These are phyloP conservation scores for Amblyraja radiata DNA, from an alignment of 2,797 vertebrate genomes.

Conservation along the genomic window DNA sequence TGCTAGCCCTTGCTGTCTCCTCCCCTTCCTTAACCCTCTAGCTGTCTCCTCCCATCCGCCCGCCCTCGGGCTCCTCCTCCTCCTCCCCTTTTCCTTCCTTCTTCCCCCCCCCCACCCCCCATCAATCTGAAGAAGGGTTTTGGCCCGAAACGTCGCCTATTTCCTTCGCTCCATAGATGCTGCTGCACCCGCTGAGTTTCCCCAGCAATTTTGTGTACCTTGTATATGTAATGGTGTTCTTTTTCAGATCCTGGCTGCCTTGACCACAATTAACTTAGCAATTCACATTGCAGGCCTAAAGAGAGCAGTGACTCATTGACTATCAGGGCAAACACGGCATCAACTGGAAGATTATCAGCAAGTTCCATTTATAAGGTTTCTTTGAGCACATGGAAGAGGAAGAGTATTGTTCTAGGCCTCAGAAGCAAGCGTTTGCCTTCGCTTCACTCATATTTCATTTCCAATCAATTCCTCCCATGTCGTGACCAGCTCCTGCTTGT, in stretches of 20 bases:
- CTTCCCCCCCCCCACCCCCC: too few species aligned
- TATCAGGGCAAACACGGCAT: background rate
- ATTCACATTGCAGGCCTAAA: background rate
- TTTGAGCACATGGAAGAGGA: background rate
- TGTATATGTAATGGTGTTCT: background rate
- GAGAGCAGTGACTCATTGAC: background rate
- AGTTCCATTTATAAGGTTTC: background rate
- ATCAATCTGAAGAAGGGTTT: too few species aligned
- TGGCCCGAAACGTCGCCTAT: too few species aligned
- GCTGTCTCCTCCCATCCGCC: too few species aligned
- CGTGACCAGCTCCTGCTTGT: background rate
- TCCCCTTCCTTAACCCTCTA: too few species aligned
- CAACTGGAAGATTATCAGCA: background rate
- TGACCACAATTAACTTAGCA: background rate
- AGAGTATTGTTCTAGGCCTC: too few species aligned
- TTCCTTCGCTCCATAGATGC: too few species aligned
- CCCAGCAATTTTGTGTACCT: too few species aligned
- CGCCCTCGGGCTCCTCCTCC: too few species aligned
- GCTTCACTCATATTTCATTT: background rate
- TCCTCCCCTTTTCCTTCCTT: too few species aligned
- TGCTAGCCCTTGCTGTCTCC: too few species aligned
- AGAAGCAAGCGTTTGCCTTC: background rate
- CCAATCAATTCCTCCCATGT: background rate
- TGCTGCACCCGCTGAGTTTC: too few species aligned
- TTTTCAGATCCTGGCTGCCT: background rate